Evolutionary conservation across 2,888 invertebrate genomes (phyloP).

Genomic region (Cataglyphis rosenhaueri): DNA sequence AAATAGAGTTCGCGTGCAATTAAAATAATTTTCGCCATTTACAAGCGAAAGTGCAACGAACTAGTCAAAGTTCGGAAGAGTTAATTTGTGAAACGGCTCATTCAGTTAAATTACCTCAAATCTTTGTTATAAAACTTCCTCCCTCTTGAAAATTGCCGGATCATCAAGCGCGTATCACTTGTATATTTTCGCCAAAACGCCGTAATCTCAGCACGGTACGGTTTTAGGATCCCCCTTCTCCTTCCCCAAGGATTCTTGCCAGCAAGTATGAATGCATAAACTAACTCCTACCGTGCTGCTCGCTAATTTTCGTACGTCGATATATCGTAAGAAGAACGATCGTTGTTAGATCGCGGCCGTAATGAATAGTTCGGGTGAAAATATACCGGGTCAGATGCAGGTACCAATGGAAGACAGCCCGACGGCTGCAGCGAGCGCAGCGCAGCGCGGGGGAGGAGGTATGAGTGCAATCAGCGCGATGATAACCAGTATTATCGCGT

Average conservation of each 20-base stretch:
- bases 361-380: slow-evolving; percentile 70
- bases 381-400: slow-evolving; percentile 65
- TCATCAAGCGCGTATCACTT: slow-evolving; percentile 45
- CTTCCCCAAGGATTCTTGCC: slow-evolving; percentile 16
- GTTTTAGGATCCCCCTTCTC: neutral
- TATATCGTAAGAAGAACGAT: slow-evolving; percentile 67
- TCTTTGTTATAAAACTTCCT: slow-evolving; percentile 47
- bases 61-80: slow-evolving; percentile 31
- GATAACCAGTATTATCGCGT: slow-evolving; percentile 83
- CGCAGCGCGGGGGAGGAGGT: slow-evolving; percentile 60
- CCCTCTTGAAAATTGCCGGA: slow-evolving; percentile 39
- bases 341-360: slow-evolving; percentile 59
- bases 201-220: slow-evolving; percentile 33
- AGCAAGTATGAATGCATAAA: slow-evolving; percentile 45
- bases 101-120: slow-evolving; percentile 40
- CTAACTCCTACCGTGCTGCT: slow-evolving; percentile 39
- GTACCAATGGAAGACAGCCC: slow-evolving; percentile 67
- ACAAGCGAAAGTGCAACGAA: slow-evolving; percentile 40
- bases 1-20: slow-evolving; percentile 40
- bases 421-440: slow-evolving; percentile 58
- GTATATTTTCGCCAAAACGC: slow-evolving; percentile 33
- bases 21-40: slow-evolving; percentile 46
- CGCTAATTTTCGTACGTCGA: slow-evolving; percentile 69
- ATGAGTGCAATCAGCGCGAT: slow-evolving; percentile 81
- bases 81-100: slow-evolving; percentile 47